Evolutionary conservation across 1,140 invertebrate species (phyloP).

Genomic region (Lasioglossum baleicum): DNA sequence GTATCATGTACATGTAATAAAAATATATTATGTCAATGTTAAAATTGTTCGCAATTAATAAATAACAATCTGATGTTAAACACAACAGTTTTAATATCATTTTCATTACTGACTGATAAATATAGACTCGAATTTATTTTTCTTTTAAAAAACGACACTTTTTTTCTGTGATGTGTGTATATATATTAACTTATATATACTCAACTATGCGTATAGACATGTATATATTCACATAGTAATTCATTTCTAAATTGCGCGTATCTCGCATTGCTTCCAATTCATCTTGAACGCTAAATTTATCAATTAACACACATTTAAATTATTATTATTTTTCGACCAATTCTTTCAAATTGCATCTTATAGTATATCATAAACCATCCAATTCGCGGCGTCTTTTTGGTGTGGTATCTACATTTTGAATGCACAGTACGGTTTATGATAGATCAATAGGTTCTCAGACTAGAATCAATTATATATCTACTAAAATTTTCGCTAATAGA

Average conservation of each 20-base stretch:
- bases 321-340: constrained; percentile 33
- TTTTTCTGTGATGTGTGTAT: constrained; percentile 23
- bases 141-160: constrained; percentile 23
- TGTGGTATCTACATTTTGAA: constrained; percentile 33
- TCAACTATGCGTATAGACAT: constrained; percentile 14
- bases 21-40: constrained; percentile 49
- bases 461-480: constrained; percentile 53
- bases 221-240: constrained; percentile 11
- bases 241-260: constrained; percentile 51
- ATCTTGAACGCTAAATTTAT: constrained; percentile 48
- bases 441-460: constrained; percentile 56
- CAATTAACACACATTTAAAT: constrained; percentile 51
- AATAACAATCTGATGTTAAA: constrained; percentile 46
- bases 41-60: constrained; percentile 40
- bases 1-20: constrained; percentile 42
- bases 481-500: constrained; percentile 33
- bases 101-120: constrained; percentile 24
- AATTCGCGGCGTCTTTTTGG: neutral
- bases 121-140: constrained; percentile 13
- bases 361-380: constrained; percentile 27
- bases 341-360: constrained; percentile 44
- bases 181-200: constrained; percentile 28
- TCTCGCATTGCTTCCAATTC: constrained; percentile 39
- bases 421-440: constrained; percentile 37
- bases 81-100: constrained; percentile 41